Base-by-base conservation (phyloP, 2,797 vertebrate genomes). In the Sebastes itinus region DNA sequence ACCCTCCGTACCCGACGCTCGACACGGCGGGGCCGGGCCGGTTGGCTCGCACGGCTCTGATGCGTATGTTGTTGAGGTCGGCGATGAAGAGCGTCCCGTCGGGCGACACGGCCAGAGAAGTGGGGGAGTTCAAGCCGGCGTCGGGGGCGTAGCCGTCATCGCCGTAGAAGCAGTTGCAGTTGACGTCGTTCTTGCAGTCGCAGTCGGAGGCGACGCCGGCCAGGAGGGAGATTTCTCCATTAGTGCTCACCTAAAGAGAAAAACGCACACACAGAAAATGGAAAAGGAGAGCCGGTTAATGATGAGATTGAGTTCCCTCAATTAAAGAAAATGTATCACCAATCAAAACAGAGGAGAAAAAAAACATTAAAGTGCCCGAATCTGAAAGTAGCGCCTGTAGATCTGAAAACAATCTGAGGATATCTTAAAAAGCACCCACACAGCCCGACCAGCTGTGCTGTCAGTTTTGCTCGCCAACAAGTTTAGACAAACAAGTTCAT, bases 181-280 rank as follows among this genome's bases (percentile, higher is more conserved):
- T 99, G 93, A 99, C 98, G 13, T 99, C 98, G 52, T 99, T 99
- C 93, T 99, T 99, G 95, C 98, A 99, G 97, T 99, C 98, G 1
- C 99, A 99, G 94, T 99, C 99, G 0, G 98, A 99, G 75, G 97
- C 96, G 27, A 97, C 95, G n/a, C 99, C 99, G 0, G 98, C 99
- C 89, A 99, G 92, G 56, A 99, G 96, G 58, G 98, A 99, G 95
- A 99, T 99, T 93, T 99, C 98, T 74, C 99, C 98, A 5, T 97
- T 98, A 67, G 98, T 98, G 86, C 97, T 99, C 82, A 99, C 99
- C 94, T 95, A 16, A n/a, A 58, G 55, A 32, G 66, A 69, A 12
- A 18, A 72, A 66, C 2, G 0, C 11, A 75, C 3, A 38, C 27
- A 72, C n/a, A 52, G 60, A 42, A 59, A 14, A 67, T 33, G 60